Evolutionary conservation across 2,797 vertebrate species (phyloP).

Genomic region (Pipistrellus nathusii): DNA sequence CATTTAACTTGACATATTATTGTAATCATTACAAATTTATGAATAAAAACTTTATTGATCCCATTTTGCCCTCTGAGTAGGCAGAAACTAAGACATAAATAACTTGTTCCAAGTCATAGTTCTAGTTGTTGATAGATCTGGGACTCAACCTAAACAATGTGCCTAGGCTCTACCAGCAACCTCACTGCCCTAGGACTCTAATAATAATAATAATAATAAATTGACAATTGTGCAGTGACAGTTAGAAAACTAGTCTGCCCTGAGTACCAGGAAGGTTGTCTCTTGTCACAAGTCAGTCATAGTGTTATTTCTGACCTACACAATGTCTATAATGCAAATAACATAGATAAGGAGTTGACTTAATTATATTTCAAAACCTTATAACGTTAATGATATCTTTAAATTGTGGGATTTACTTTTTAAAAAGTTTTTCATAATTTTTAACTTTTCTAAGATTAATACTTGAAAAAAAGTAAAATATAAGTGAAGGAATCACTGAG

Average conservation of each 20-base stretch:
- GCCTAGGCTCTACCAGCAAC: accelerated
- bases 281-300: neutral
- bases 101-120: neutral
- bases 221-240: neutral
- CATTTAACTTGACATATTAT: neutral
- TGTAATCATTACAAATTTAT: neutral
- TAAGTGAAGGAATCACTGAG: neutral
- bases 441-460: neutral
- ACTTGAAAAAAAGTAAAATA: neutral
- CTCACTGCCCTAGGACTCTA: neutral
- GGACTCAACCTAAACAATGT: neutral
- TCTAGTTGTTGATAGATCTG: neutral
- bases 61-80: neutral
- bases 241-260: neutral
- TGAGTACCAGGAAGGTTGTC: neutral
- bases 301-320: neutral
- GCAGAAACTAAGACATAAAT: conserved; percentile 31
- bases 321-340: neutral
- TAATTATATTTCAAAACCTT: neutral
- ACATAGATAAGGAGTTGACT: neutral
- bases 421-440: neutral
- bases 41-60: neutral
- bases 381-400: neutral
- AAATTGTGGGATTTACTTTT: neutral
- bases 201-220: too few species aligned